Base-by-base conservation (phyloP, 1,140 invertebrate genomes). In the Lethocerus indicus region DNA sequence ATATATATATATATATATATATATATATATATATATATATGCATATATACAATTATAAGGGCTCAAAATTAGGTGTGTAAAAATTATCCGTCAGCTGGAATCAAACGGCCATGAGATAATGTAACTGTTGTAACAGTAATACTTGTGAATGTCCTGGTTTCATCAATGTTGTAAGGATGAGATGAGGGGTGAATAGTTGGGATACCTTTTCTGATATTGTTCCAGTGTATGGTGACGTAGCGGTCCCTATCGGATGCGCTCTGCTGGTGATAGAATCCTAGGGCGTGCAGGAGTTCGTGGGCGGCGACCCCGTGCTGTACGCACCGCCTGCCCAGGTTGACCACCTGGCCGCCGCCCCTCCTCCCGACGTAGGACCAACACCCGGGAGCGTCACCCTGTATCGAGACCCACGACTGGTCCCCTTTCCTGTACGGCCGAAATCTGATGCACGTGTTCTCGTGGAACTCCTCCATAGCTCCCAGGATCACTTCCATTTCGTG, bases 251-350 rank as follows among this genome's bases (percentile, higher is more conserved):
- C 74, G 6, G 67, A 62, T 14, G 75, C 64, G 54, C 74, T 76
- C 57, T 83, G 80, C 55, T 81, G 76, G 57, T 84, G 73, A 55
- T 67, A 72, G 59, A 79, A 78, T n/a, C 78, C 79, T 1, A 78
- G 54, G 0, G 75, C 73, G 56, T 81, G 78, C 56, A 78, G 65
- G 4, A 81, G 61, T 61, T 80, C 77, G 55, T 81, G 78, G 32
- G 76, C 62, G 16, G 77, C 65, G 2, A 73, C 72, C 4, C 75
- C 75, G 23, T 71, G 68, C 14, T 65, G 64, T 1, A 77, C 63
- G 55, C 75, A 78, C 39, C 67, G 66, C 2, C 67, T 68, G 9
- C 62, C 67, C 51, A 77, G 56, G 57, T 76, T 76, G 1, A 77
- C 56, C 2, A 71, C 65, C 57, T 82, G 80, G 6, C 71, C 68